phyloP scores from a whole-genome alignment of 2,888 invertebrate species.

The Hypomecis atomaria region DNA sequence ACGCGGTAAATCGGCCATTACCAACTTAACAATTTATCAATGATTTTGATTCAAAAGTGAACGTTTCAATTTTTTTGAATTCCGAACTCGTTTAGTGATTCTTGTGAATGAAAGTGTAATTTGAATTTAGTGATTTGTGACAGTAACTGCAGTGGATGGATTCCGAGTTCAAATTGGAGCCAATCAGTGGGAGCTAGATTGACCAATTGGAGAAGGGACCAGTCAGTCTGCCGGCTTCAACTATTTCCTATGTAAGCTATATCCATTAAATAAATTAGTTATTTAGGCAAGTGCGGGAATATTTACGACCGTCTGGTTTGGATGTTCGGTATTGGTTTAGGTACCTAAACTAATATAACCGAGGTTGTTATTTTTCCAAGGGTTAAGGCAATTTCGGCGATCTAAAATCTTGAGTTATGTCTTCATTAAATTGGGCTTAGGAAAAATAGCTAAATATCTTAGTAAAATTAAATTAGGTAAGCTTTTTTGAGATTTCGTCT shows the following conservation, averaged over 20 bases:
- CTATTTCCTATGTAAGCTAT: not conserved
- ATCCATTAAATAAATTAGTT: not conserved
- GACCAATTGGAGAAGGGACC: not conserved
- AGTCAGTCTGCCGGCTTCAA: not conserved
- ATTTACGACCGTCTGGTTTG: too few species aligned
- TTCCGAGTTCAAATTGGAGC: not conserved
- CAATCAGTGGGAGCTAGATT: not conserved
- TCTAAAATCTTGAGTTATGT: too few species aligned
- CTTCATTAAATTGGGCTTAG: too few species aligned
- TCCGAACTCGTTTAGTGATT: not conserved
- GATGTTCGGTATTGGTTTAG: too few species aligned
- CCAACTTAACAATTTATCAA: not conserved
- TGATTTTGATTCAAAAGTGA: not conserved
- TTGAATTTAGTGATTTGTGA: conserved; percentile 6
- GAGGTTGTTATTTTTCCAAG: too few species aligned
- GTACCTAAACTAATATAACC: too few species aligned
- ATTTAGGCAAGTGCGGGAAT: too few species aligned
- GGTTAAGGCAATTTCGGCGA: too few species aligned
- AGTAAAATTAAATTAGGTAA: too few species aligned
- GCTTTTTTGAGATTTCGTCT: too few species aligned
- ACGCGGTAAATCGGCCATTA: too few species aligned
- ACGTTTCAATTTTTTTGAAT: conserved; percentile 3
- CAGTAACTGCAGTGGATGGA: conserved; percentile 3
- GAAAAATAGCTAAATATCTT: too few species aligned
- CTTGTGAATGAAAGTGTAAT: conserved; percentile 2